phyloP scores from a whole-genome alignment of 2,797 vertebrate genomes.

The Tamandua tetradactyla region DNA sequence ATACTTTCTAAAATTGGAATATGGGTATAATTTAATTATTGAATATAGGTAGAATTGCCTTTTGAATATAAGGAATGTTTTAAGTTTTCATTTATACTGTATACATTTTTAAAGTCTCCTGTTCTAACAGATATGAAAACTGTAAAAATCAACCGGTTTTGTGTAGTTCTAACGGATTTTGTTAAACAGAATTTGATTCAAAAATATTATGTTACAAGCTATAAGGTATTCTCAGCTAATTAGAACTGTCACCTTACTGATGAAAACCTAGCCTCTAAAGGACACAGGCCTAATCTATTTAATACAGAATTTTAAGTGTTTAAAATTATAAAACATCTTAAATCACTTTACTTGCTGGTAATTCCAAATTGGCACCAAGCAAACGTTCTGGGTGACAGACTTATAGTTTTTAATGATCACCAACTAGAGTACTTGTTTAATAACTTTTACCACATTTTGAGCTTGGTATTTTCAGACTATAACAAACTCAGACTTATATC shows the following conservation, averaged over 20 bases:
- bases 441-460: constrained; percentile 12
- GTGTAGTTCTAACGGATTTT: constrained; percentile 53
- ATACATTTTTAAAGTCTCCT: constrained; percentile 58
- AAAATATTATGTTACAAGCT: background rate
- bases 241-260: background rate
- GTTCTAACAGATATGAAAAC: constrained; percentile 46
- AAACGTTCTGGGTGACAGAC: background rate
- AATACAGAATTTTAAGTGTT: constrained; percentile 12
- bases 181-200: constrained; percentile 47
- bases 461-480: background rate
- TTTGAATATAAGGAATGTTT: constrained; percentile 42
- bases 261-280: background rate
- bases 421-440: constrained; percentile 8
- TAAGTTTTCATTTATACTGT: constrained; percentile 61
- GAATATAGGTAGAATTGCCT: constrained; percentile 47
- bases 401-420: background rate
- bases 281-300: background rate
- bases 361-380: background rate
- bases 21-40: constrained; percentile 64
- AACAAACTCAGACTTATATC: background rate
- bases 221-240: background rate
- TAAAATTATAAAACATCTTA: constrained; percentile 16
- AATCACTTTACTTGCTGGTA: background rate
- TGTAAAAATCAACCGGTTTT: constrained; percentile 63
- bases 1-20: constrained; percentile 30